These are phyloP conservation scores for Acrocephalus kingi DNA, from an alignment of 2,113 vertebrate species.

Conservation along the genomic window DNA sequence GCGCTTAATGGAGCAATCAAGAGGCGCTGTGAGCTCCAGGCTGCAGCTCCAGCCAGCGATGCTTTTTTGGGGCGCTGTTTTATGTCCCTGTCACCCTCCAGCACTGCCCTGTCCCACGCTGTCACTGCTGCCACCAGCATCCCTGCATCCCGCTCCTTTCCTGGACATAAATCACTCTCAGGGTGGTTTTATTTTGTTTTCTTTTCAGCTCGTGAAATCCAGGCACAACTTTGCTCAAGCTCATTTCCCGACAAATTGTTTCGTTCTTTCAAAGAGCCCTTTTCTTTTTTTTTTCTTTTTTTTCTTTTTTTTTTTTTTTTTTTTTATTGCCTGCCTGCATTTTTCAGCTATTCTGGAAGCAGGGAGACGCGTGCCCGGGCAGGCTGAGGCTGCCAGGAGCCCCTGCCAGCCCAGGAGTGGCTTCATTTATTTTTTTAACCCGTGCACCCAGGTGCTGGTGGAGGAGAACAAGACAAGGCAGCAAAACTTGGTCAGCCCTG, in stretches of 20 bases:
- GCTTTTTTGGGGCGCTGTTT: background rate
- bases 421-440: background rate
- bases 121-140: background rate
- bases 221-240: background rate
- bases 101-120: background rate
- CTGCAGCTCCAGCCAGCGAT: rapidly evolving
- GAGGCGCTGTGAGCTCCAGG: rapidly evolving
- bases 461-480: background rate
- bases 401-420: background rate
- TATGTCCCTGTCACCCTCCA: background rate
- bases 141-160: background rate
- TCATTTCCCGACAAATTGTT: background rate
- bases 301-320: background rate
- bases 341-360: background rate
- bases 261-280: background rate
- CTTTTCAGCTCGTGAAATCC: background rate
- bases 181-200: no score
- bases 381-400: slow-evolving; percentile 8
- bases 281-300: no score
- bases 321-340: background rate
- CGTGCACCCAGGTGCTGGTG: background rate
- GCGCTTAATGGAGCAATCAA: background rate
- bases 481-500: background rate
- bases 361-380: background rate
- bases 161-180: rapidly evolving